These are phyloP conservation scores for Catocala fraxini DNA, from an alignment of 2,888 invertebrate species.

Conservation along the genomic window DNA sequence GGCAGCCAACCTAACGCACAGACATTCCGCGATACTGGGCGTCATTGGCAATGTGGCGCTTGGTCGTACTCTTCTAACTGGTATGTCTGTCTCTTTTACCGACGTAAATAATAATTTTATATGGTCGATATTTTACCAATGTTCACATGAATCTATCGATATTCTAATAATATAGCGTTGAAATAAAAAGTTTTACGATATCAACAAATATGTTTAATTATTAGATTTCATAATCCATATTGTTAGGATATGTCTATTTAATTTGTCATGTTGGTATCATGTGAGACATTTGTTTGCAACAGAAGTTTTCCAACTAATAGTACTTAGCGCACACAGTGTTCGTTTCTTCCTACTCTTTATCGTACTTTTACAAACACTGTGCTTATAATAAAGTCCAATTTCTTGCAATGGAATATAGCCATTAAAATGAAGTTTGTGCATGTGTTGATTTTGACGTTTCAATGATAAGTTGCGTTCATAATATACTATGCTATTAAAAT, in stretches of 20 bases:
- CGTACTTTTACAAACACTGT: slow-evolving; percentile 31
- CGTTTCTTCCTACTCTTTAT: slow-evolving; percentile 8
- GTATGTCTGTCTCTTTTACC: slow-evolving; percentile 64
- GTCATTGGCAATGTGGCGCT: slow-evolving; percentile 84
- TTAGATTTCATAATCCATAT: slow-evolving; percentile 28
- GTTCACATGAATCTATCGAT: slow-evolving; percentile 18
- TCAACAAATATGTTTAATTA: slow-evolving; percentile 1
- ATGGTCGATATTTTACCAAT: slow-evolving; percentile 20
- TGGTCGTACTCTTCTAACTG: slow-evolving; percentile 65
- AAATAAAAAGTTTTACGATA: slow-evolving; percentile 5
- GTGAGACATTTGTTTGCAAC: slow-evolving; percentile 41
- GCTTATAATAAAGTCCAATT: slow-evolving; percentile 10
- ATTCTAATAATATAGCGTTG: slow-evolving; percentile 13
- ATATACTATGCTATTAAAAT: not conserved
- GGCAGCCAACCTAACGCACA: slow-evolving; percentile 74
- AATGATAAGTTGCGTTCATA: slow-evolving; percentile 39
- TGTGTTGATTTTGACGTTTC: slow-evolving; percentile 57
- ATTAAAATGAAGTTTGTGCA: slow-evolving; percentile 50
- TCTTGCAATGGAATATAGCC: slow-evolving; percentile 12
- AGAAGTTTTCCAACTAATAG: slow-evolving; percentile 35
- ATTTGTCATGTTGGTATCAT: slow-evolving; percentile 56
- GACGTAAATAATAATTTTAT: slow-evolving; percentile 27
- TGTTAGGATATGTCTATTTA: slow-evolving; percentile 46
- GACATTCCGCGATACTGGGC: slow-evolving; percentile 81
- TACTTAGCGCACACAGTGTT: slow-evolving; percentile 31